phyloP scores from a whole-genome alignment of 2,797 vertebrate genomes.

The Menidia menidia region DNA sequence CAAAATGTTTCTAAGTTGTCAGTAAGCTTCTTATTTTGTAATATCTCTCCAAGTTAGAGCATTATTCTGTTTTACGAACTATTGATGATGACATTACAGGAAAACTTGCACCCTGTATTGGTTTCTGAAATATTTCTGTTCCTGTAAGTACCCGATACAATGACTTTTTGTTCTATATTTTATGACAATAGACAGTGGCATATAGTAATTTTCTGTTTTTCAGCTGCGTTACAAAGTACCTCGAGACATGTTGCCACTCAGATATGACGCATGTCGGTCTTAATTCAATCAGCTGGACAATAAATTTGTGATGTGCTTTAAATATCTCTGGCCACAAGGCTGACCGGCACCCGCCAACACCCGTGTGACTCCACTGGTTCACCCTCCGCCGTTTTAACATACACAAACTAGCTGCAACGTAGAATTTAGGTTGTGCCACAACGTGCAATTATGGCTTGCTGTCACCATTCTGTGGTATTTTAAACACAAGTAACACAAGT shows the following conservation, averaged over 20 bases:
- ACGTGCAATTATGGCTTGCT: constrained; percentile 70
- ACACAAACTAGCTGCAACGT: constrained; percentile 59
- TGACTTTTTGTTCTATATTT: too few species aligned
- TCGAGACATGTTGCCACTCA: constrained; percentile 1
- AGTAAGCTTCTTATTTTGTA: not conserved
- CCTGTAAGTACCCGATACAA: too few species aligned
- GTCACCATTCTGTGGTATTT: constrained; percentile 56
- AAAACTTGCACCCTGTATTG: constrained; percentile 29
- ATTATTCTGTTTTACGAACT: constrained; percentile 11
- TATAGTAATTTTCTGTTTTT: too few species aligned
- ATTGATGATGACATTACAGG: constrained; percentile 27
- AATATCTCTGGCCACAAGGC: constrained; percentile 53
- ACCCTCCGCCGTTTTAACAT: constrained; percentile 43
- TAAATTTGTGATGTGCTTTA: constrained; percentile 50
- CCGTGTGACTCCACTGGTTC: constrained; percentile 39
- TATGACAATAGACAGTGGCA: too few species aligned
- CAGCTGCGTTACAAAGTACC: constrained; percentile 20
- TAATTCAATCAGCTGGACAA: constrained; percentile 52
- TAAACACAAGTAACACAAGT: constrained; percentile 30
- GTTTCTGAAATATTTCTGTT: not conserved
- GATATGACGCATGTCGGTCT: constrained; percentile 29
- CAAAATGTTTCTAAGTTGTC: too few species aligned
- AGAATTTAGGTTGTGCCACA: constrained; percentile 71
- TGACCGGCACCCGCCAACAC: constrained; percentile 63
- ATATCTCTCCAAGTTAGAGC: not conserved